Evolutionary conservation across 2,888 invertebrate genomes (phyloP), one percentile per base, ranked within the genome.

Genomic region (Stegana nigrithorax): DNA sequence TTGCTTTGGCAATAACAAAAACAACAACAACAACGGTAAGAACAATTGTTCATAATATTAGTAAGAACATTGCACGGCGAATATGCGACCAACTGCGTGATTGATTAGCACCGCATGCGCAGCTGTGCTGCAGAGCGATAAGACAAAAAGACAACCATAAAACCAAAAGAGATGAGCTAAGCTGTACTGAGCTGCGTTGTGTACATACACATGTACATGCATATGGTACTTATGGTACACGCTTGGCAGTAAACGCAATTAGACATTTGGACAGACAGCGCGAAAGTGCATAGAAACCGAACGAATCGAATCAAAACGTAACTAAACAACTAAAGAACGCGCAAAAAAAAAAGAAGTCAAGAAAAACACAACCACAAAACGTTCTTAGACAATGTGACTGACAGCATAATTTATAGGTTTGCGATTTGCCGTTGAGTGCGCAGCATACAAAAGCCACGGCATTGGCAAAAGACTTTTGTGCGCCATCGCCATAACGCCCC

Each of bases 331-430:
- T n/a, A n/a, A n/a, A n/a, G n/a, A n/a, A n/a, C n/a, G n/a, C n/a
- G n/a, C n/a, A n/a, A n/a, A n/a, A n/a, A n/a, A n/a, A n/a, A n/a
- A n/a, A n/a, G n/a, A n/a, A n/a, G n/a, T n/a, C n/a, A n/a, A n/a
- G n/a, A n/a, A n/a, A n/a, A n/a, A n/a, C n/a, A n/a, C n/a, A n/a
- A n/a, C n/a, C n/a, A n/a, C n/a, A n/a, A n/a, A n/a, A n/a, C n/a
- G n/a, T n/a, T n/a, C n/a, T n/a, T n/a, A n/a, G n/a, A 36, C 5
- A n/a, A 14, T 3, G 12, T 39, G 39, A 39, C 39, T 39, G 39
- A 39, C 39, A 39, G 39, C 39, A 39, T 39, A 39, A 39, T 39
- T 39, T 39, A 39, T 39, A 39, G 39, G n/a, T 39, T 39, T 39
- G 17, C 39, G 17, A 39, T 39, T n/a, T 39, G 39, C 39, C 4